Percentiles rank a stretch among this genome's conserved stretches.
These are phyloP conservation scores for Isotomurus palustris DNA, from an alignment of 2,888 invertebrate genomes.

Conservation along the genomic window DNA sequence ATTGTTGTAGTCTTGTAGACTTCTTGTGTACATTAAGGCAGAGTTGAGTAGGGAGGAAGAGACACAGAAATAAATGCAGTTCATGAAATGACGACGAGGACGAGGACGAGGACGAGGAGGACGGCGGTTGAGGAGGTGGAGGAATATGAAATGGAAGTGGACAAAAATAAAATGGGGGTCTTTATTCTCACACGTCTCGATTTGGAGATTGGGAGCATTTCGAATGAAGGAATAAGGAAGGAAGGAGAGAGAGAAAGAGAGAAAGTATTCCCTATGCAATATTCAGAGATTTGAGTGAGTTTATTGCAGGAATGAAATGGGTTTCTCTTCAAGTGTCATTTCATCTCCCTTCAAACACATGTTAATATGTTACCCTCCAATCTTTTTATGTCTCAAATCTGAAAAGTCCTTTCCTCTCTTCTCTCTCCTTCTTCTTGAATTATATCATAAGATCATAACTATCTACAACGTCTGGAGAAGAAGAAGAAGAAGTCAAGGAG, in stretches of 20 bases:
- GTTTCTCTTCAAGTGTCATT: slow-evolving; percentile 35
- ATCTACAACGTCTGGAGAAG: too few relatives aligned
- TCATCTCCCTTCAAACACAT: slow-evolving; percentile 20
- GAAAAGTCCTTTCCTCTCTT: neutral
- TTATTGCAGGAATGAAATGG: slow-evolving; percentile 46
- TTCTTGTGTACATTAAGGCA: too few relatives aligned
- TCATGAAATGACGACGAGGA: too few relatives aligned
- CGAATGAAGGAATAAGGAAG: too few relatives aligned
- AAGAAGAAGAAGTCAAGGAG: too few relatives aligned
- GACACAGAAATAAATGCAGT: too few relatives aligned
- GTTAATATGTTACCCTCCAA: too few relatives aligned
- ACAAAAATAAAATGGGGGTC: slow-evolving; percentile 44
- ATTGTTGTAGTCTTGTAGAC: slow-evolving; percentile 29
- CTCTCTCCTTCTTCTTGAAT: neutral
- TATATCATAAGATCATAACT: too few relatives aligned
- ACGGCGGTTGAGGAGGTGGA: neutral
- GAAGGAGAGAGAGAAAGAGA: too few relatives aligned
- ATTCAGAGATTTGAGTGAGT: slow-evolving; percentile 36
- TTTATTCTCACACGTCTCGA: slow-evolving; percentile 46
- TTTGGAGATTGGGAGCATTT: slow-evolving; percentile 46
- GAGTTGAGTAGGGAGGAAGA: slow-evolving; percentile 3
- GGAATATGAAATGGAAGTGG: slow-evolving; percentile 29
- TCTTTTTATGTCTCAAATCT: neutral
- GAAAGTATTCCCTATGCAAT: too few relatives aligned
- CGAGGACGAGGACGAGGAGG: too few relatives aligned